Conservation (phyloP, 2,888 invertebrate species). For the Lepetodrilus schrolli region DNA sequence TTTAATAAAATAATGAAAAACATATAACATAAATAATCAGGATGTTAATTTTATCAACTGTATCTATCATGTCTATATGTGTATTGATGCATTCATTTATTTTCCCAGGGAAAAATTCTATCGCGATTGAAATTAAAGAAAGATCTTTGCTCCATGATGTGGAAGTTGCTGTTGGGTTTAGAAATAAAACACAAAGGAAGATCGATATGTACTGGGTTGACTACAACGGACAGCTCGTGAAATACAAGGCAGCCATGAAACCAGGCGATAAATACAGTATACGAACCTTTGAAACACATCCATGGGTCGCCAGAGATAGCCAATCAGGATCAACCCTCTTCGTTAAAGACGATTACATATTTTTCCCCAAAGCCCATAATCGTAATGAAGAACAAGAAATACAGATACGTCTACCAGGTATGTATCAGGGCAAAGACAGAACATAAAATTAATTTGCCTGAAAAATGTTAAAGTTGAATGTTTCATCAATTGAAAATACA, state of each 20-base stretch:
- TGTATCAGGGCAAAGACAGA: too few relatives aligned
- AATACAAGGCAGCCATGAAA: neutral
- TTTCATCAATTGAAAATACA: too few relatives aligned
- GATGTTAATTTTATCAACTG: too few relatives aligned
- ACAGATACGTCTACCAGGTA: neutral
- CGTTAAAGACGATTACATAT: neutral
- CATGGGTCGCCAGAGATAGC: conserved; percentile 18
- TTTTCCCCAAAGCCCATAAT: neutral
- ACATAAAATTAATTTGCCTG: too few relatives aligned
- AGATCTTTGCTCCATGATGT: neutral
- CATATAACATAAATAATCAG: too few relatives aligned
- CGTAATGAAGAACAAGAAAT: neutral
- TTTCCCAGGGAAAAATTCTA: neutral
- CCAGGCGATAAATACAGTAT: neutral
- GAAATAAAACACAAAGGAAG: conserved; percentile 5
- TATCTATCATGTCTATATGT: too few relatives aligned
- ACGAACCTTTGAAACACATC: conserved; percentile 12
- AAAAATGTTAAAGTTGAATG: too few relatives aligned
- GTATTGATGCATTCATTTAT: too few relatives aligned
- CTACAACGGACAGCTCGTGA: neutral
- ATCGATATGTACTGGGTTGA: conserved; percentile 23
- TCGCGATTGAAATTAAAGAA: neutral
- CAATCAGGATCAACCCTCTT: neutral
- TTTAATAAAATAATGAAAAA: too few relatives aligned
- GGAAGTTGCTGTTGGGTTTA: neutral